Conservation (phyloP, 2,888 invertebrate genomes). For the Trissolcus japonicus region DNA sequence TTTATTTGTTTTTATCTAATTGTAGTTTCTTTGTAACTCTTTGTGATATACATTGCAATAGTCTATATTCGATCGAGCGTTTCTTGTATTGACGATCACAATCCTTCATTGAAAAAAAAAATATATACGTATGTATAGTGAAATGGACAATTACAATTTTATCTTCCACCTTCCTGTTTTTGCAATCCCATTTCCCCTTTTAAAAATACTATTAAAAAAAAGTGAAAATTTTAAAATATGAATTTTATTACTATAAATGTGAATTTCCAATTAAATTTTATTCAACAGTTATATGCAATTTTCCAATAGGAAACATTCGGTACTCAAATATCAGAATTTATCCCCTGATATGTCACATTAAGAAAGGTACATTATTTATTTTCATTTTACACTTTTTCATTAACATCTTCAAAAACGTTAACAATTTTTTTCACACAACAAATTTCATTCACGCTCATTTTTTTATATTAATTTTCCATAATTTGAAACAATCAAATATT, state of each 20-base stretch:
- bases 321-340: too few species aligned
- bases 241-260: neutral
- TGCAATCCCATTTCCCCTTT: neutral
- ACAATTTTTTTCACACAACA: too few species aligned
- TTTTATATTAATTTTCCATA: too few species aligned
- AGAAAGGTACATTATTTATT: too few species aligned
- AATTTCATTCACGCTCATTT: too few species aligned
- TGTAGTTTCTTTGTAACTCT: slow-evolving; percentile 76
- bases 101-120: slow-evolving; percentile 64
- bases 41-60: slow-evolving; percentile 77
- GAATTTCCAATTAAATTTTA: neutral
- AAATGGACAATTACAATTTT: slow-evolving; percentile 9
- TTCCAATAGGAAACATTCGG: too few species aligned
- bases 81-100: slow-evolving; percentile 73
- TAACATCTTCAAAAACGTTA: too few species aligned
- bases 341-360: too few species aligned
- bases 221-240: neutral
- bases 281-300: too few species aligned
- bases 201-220: neutral
- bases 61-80: slow-evolving; percentile 72
- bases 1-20: slow-evolving; percentile 75
- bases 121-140: slow-evolving; percentile 62
- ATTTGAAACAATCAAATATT: too few species aligned
- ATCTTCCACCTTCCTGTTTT: neutral
- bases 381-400: too few species aligned